A percentile compares a stretch with the other conserved stretches of the same genome.
phyloP scores from a whole-genome alignment of 2,888 invertebrate genomes.

The Leucania comma region DNA sequence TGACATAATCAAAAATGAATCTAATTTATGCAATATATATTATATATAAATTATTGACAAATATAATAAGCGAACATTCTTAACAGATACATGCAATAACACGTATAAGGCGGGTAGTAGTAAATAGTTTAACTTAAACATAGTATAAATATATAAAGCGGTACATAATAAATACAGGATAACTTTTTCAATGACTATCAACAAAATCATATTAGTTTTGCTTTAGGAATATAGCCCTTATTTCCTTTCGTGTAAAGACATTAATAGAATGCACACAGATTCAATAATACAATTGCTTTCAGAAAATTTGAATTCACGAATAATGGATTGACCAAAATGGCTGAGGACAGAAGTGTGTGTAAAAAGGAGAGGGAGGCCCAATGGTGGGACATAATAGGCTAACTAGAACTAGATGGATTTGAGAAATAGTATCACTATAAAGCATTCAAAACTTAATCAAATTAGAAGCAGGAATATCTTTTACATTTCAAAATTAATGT shows the following conservation, averaged over 20 bases:
- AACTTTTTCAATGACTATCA: constrained; percentile 45
- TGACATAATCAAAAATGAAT: constrained; percentile 10
- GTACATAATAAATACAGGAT: constrained; percentile 36
- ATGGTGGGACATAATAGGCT: too few relatives aligned
- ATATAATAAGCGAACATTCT: constrained; percentile 30
- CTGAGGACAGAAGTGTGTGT: too few relatives aligned
- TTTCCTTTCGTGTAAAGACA: neutral
- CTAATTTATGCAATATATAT: neutral
- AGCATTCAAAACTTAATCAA: neutral
- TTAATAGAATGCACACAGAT: neutral
- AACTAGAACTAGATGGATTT: neutral
- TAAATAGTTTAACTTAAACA: constrained; percentile 32
- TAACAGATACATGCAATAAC: constrained; percentile 50
- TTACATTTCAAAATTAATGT: neutral
- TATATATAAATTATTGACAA: constrained; percentile 14
- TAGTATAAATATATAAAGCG: constrained; percentile 47
- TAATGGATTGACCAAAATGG: too few relatives aligned
- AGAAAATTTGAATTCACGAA: neutral
- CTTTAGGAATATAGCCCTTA: neutral
- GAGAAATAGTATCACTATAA: neutral
- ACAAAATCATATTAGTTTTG: neutral
- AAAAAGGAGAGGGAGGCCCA: too few relatives aligned
- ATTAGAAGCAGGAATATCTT: too few relatives aligned
- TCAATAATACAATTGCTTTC: neutral
- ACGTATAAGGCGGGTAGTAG: constrained; percentile 56